These are phyloP conservation scores for Anolis carolinensis DNA, from an alignment of 2,113 vertebrate species.

Conservation along the genomic window DNA sequence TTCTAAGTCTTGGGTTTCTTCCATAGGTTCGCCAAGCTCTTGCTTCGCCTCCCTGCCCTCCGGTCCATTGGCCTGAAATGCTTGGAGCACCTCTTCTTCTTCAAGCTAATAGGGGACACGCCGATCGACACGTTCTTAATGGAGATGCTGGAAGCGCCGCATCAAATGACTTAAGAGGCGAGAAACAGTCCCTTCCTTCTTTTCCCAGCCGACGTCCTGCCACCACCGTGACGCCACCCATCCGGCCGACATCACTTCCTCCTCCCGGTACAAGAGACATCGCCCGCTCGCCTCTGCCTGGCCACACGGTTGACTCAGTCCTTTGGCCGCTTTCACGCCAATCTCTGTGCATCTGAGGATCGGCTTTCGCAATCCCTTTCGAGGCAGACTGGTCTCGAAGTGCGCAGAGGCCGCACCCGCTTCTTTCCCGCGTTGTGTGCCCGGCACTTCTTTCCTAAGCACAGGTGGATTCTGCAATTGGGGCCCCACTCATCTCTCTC, in stretches of 20 bases:
- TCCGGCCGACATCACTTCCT: slow-evolving; percentile 18
- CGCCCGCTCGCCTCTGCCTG: slow-evolving; percentile 38
- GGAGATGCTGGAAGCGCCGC: slow-evolving; percentile 98
- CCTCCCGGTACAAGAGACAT: slow-evolving; percentile 53
- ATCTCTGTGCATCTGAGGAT: slow-evolving; percentile 50
- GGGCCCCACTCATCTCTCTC: background rate
- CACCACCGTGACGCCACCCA: slow-evolving; percentile 20
- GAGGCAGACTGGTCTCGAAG: slow-evolving; percentile 35
- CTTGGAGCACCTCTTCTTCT: slow-evolving; percentile 98
- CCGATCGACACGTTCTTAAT: slow-evolving; percentile 99
- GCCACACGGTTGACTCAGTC: slow-evolving; percentile 31
- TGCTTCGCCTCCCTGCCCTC: slow-evolving; percentile 93
- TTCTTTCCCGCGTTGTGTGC: background rate
- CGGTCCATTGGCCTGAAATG: slow-evolving; percentile 98
- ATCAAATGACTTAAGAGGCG: slow-evolving; percentile 91
- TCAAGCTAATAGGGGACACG: slow-evolving; percentile 99
- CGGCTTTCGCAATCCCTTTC: slow-evolving; percentile 9
- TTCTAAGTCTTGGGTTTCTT: rapidly evolving
- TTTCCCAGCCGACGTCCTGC: slow-evolving; percentile 35
- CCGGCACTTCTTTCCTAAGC: background rate
- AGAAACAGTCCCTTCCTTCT: slow-evolving; percentile 43
- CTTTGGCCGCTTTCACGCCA: slow-evolving; percentile 21
- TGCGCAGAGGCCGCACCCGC: background rate
- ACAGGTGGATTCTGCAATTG: background rate
- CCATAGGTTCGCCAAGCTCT: slow-evolving; percentile 92